phyloP scores from a whole-genome alignment of 2,888 invertebrate genomes.

The Melolontha melolontha region DNA sequence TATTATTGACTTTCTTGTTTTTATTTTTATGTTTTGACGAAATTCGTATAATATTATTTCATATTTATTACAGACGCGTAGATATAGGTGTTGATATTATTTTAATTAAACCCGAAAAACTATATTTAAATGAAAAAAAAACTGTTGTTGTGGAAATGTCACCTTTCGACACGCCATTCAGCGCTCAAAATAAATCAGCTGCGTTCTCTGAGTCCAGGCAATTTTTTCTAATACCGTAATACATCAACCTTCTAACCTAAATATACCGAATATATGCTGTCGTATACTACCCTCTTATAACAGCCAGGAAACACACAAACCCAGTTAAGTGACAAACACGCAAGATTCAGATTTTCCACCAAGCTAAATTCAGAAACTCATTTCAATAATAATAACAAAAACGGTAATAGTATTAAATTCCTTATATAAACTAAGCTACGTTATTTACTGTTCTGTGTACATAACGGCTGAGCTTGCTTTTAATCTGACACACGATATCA shows the following conservation, averaged over 20 bases:
- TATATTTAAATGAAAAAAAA: constrained; percentile 24
- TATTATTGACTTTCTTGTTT: constrained; percentile 5
- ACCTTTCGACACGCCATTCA: constrained; percentile 37
- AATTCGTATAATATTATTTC: constrained; percentile 18
- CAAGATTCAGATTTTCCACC: constrained; percentile 31
- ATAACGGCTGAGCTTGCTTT: background rate
- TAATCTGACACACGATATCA: too few relatives aligned
- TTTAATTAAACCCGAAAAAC: constrained; percentile 18
- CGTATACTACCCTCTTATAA: constrained; percentile 28
- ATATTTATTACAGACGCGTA: background rate
- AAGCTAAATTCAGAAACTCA: constrained; percentile 36
- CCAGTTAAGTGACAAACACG: constrained; percentile 37
- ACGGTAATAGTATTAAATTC: constrained; percentile 15
- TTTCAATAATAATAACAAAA: constrained; percentile 28
- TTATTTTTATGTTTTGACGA: constrained; percentile 2
- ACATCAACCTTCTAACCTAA: constrained; percentile 38
- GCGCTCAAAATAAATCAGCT: constrained; percentile 33
- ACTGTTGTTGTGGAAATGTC: constrained; percentile 35
- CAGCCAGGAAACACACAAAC: constrained; percentile 35
- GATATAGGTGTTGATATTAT: constrained; percentile 20
- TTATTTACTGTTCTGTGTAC: constrained; percentile 1
- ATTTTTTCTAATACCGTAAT: constrained; percentile 35
- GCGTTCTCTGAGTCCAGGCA: constrained; percentile 28
- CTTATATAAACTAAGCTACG: background rate
- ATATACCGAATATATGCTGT: constrained; percentile 26